Conservation (phyloP, 2,113 vertebrate genomes). For the Paralichthys olivaceus region DNA sequence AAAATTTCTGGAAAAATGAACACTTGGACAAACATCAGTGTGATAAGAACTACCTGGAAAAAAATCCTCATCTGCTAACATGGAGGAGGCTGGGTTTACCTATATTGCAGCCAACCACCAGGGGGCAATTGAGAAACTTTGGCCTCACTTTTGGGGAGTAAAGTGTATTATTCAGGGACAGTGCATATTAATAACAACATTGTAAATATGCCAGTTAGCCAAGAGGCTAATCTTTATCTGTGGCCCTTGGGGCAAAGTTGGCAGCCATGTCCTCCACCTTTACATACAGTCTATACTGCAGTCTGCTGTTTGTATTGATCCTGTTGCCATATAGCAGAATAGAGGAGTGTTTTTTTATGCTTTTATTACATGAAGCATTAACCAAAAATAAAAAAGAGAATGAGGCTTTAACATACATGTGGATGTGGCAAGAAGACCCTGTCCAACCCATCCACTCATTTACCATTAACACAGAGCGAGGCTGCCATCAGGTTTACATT, state of each 20-base stretch:
- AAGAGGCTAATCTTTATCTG: not conserved
- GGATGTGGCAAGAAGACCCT: not conserved
- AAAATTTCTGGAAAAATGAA: too few relatives aligned
- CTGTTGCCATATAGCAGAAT: conserved; percentile 14
- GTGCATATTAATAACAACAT: too few relatives aligned
- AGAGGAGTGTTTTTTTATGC: not conserved
- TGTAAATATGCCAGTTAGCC: too few relatives aligned
- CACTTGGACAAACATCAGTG: too few relatives aligned
- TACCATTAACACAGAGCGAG: not conserved
- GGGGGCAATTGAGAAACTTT: too few relatives aligned
- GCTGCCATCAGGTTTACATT: not conserved
- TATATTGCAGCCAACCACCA: not conserved
- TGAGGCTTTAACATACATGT: conserved; percentile 8
- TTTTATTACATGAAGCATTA: conserved; percentile 25
- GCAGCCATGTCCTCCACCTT: too few relatives aligned
- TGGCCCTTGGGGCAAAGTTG: too few relatives aligned
- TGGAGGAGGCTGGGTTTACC: not conserved
- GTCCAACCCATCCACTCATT: conserved; percentile 9
- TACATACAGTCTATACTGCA: not conserved
- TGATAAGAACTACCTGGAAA: too few relatives aligned
- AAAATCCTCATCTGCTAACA: not conserved
- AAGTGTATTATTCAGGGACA: too few relatives aligned
- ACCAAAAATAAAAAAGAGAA: conserved; percentile 6
- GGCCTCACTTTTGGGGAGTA: too few relatives aligned
- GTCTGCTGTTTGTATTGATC: not conserved